phyloP scores from a whole-genome alignment of 2,888 invertebrate genomes.

The Nasonia oneida region DNA sequence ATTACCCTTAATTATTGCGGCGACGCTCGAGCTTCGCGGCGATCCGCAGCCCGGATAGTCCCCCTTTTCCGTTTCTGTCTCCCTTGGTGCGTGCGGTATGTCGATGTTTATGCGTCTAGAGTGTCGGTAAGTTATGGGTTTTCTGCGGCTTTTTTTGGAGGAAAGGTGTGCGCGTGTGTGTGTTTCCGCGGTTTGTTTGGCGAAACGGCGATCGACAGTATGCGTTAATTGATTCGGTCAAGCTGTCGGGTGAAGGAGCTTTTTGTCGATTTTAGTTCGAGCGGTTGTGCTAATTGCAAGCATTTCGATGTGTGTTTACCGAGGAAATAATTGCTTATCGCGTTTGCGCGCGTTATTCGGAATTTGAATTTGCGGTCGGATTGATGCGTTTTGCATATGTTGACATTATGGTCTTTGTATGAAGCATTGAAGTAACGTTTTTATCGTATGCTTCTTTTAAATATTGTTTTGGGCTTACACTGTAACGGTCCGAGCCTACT shows the following conservation, averaged over 20 bases:
- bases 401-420: background rate
- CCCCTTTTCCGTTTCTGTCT: conserved; percentile 31
- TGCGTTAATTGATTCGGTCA: conserved; percentile 41
- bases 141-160: background rate
- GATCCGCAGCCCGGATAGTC: conserved; percentile 39
- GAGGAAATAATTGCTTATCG: background rate
- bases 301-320: conserved; percentile 17
- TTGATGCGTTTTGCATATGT: background rate
- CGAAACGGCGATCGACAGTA: background rate
- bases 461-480: background rate
- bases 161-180: background rate
- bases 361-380: background rate
- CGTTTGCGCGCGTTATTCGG: background rate
- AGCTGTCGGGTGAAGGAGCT: background rate
- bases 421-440: background rate
- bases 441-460: background rate
- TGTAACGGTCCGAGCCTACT: too few species aligned
- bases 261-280: background rate
- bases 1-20: conserved; percentile 61
- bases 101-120: background rate
- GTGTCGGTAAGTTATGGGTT: background rate
- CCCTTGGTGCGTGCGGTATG: background rate
- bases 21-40: conserved; percentile 7
- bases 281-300: background rate
- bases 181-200: conserved; percentile 25